Evolutionary conservation across 2,113 vertebrate species (phyloP).

Genomic region (Ammodytes marinus): DNA sequence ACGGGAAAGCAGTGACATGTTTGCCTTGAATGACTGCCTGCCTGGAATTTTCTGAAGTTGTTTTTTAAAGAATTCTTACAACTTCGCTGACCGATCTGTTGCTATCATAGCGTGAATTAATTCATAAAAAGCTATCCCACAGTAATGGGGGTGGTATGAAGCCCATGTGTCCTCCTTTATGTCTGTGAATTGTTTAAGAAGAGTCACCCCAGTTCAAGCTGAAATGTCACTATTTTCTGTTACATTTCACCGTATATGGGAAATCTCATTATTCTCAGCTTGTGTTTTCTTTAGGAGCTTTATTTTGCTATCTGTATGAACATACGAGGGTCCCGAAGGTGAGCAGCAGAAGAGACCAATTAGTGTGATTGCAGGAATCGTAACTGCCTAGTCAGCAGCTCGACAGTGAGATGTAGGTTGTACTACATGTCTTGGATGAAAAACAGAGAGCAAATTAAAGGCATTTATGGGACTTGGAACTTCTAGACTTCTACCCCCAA

Average conservation of each 20-base stretch:
- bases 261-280: slow-evolving; percentile 86
- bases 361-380: slow-evolving; percentile 83
- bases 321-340: slow-evolving; percentile 84
- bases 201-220: slow-evolving; percentile 83
- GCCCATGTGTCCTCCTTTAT: slow-evolving; percentile 71
- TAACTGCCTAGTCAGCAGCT: slow-evolving; percentile 84
- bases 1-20: slow-evolving; percentile 82
- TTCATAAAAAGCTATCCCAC: slow-evolving; percentile 78
- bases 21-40: slow-evolving; percentile 82
- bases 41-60: slow-evolving; percentile 77
- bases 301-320: slow-evolving; percentile 87
- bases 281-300: slow-evolving; percentile 84
- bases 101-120: slow-evolving; percentile 76
- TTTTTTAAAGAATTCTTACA: slow-evolving; percentile 74
- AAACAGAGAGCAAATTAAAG: slow-evolving; percentile 70
- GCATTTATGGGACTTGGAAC: slow-evolving; percentile 54
- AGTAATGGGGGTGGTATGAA: slow-evolving; percentile 77
- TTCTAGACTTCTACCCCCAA: slow-evolving; percentile 21
- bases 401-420: slow-evolving; percentile 69
- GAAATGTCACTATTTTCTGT: slow-evolving; percentile 88
- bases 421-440: slow-evolving; percentile 49
- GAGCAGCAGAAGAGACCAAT: slow-evolving; percentile 85
- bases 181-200: slow-evolving; percentile 81
- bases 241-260: slow-evolving; percentile 81
- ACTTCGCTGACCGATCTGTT: slow-evolving; percentile 60